Evolutionary conservation across 2,888 invertebrate species (phyloP).

Genomic region (Drosophila atripex): DNA sequence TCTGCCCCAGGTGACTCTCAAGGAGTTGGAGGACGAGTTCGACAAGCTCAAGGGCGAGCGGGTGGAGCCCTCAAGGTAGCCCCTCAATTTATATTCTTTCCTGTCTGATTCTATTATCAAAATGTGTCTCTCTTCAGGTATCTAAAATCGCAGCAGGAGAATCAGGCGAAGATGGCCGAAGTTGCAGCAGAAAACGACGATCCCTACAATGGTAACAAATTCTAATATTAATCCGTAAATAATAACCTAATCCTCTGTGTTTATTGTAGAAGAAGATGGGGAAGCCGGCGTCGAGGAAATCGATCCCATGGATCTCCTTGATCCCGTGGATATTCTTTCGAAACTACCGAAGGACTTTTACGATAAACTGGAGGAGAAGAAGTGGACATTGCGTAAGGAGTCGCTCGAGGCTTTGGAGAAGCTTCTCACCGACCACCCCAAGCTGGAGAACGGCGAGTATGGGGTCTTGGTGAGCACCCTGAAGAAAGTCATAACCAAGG

Average conservation of each 20-base stretch:
- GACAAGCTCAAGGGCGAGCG: conserved; percentile 86
- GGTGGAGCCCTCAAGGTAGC: conserved; percentile 80
- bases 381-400: conserved; percentile 98
- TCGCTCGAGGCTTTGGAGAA: conserved; percentile 92
- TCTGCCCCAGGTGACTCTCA: conserved; percentile 94
- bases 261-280: conserved; percentile 85
- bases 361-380: conserved; percentile 96
- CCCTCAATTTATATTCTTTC: neutral
- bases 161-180: conserved; percentile 82
- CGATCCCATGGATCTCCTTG: conserved; percentile 95
- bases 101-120: neutral
- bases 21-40: conserved; percentile 95
- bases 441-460: conserved; percentile 96
- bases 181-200: conserved; percentile 84
- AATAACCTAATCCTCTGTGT: neutral
- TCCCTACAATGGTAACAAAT: conserved; percentile 75
- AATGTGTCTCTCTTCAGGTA: conserved; percentile 62
- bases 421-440: conserved; percentile 90
- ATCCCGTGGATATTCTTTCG: conserved; percentile 96
- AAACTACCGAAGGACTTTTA: conserved; percentile 98
- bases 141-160: conserved; percentile 84
- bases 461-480: conserved; percentile 93
- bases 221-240: neutral
- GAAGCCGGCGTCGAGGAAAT: conserved; percentile 85
- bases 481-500: conserved; percentile 96